Percentiles rank a stretch among this genome's conserved stretches.
phyloP scores from a whole-genome alignment of 1,140 invertebrate species.

The Yoshiicerus persimilis region DNA sequence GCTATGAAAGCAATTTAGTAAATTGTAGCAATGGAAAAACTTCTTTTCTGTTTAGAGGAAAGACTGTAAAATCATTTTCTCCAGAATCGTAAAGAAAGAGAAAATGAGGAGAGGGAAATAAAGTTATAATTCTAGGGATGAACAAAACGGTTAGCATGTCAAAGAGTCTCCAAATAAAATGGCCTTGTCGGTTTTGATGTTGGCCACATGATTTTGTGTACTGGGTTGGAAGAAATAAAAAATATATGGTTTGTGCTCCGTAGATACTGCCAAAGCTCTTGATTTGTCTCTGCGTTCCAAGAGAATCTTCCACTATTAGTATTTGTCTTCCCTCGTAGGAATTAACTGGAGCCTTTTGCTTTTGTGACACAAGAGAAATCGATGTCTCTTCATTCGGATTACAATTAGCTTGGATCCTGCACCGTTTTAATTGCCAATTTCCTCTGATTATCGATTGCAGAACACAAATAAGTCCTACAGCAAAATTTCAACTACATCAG shows the following conservation, averaged over 20 bases:
- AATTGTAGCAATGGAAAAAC: background rate
- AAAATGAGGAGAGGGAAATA: background rate
- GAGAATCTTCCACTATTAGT: background rate
- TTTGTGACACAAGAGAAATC: background rate
- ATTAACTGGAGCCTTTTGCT: background rate
- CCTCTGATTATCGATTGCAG: background rate
- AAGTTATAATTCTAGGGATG: background rate
- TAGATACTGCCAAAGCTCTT: background rate
- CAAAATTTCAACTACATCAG: background rate
- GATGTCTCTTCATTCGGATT: background rate
- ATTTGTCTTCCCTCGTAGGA: background rate
- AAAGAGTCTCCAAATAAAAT: background rate
- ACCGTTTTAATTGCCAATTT: conserved; percentile 16
- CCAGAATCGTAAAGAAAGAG: background rate
- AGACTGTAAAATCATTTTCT: background rate
- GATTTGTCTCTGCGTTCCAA: background rate
- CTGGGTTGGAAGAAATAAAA: background rate
- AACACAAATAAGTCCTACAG: background rate
- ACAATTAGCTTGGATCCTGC: conserved; percentile 1
- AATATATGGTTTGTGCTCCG: background rate
- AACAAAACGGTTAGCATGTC: background rate
- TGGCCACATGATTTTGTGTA: background rate
- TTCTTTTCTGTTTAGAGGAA: background rate
- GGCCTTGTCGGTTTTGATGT: background rate
- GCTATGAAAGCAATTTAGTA: background rate